Conservation (phyloP, 2,888 invertebrate species). For the Meganola albula region DNA sequence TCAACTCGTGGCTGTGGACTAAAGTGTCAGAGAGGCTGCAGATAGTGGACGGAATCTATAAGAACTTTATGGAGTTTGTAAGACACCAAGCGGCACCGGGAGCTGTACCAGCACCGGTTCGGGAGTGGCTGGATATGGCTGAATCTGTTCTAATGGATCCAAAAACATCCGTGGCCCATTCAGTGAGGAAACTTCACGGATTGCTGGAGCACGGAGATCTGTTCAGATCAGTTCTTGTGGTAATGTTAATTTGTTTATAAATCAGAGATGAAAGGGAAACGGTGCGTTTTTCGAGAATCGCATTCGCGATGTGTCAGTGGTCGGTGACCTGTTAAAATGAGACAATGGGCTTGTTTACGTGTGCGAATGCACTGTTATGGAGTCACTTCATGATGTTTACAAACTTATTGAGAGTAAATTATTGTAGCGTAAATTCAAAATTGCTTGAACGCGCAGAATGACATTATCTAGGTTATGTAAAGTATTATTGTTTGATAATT, state of each 20-base stretch:
- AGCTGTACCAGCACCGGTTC: slow-evolving; percentile 53
- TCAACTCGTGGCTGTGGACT: slow-evolving; percentile 80
- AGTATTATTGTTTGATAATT: too few relatives aligned
- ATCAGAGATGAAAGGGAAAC: neutral
- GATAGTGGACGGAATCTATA: slow-evolving; percentile 81
- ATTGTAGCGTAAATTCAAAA: too few relatives aligned
- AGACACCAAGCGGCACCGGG: slow-evolving; percentile 55
- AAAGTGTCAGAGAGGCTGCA: slow-evolving; percentile 79
- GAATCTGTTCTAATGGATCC: slow-evolving; percentile 81
- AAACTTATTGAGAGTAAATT: too few relatives aligned
- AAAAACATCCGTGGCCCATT: slow-evolving; percentile 73
- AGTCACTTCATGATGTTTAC: too few relatives aligned
- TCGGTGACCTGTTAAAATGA: slow-evolving; percentile 15
- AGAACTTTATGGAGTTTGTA: slow-evolving; percentile 80
- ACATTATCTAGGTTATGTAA: too few relatives aligned
- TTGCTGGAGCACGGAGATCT: slow-evolving; percentile 78
- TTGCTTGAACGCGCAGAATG: too few relatives aligned
- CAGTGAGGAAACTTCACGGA: slow-evolving; percentile 78
- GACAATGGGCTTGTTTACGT: slow-evolving; percentile 23
- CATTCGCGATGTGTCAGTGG: slow-evolving; percentile 30
- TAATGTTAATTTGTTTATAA: slow-evolving; percentile 45
- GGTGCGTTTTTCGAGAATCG: slow-evolving; percentile 12
- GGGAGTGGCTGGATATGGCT: slow-evolving; percentile 79
- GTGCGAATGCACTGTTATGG: too few relatives aligned
- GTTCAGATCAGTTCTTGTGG: slow-evolving; percentile 81